Conservation (phyloP, 92 coral and sea anemone species). For the Palythoa grandis region DNA sequence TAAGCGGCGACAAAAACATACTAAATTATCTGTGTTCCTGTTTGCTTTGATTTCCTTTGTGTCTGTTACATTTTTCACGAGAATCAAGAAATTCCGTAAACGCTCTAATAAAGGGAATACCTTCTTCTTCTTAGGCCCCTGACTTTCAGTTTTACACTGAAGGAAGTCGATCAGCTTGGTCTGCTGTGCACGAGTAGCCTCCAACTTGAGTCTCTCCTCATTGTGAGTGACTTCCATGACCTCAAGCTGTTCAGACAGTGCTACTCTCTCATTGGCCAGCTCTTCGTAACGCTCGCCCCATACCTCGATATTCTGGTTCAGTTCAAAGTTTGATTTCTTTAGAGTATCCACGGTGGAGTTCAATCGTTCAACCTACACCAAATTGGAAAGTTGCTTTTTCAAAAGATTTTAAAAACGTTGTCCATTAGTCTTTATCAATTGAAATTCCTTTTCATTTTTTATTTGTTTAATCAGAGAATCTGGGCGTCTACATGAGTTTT, state of each 20-base stretch:
- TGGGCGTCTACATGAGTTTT: too few relatives aligned
- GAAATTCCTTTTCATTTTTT: too few relatives aligned
- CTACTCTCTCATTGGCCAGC: slow-evolving; percentile 68
- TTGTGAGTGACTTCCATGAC: slow-evolving; percentile 94
- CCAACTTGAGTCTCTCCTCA: slow-evolving; percentile 94
- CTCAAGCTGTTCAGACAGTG: slow-evolving; percentile 90
- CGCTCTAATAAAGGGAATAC: background rate
- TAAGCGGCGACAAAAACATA: background rate
- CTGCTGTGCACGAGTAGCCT: slow-evolving; percentile 95
- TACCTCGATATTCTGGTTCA: slow-evolving; percentile 85
- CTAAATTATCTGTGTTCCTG: too few relatives aligned
- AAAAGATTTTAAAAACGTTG: too few relatives aligned
- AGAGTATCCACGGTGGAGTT: slow-evolving; percentile 67
- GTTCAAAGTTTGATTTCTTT: slow-evolving; percentile 82
- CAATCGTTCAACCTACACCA: slow-evolving; percentile 69
- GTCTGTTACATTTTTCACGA: too few relatives aligned
- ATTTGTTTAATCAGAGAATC: too few relatives aligned
- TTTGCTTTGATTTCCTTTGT: background rate
- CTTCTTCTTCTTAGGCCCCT: slow-evolving; percentile 83
- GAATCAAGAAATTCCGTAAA: too few relatives aligned
- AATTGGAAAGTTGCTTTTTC: background rate
- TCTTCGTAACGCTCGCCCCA: slow-evolving; percentile 81
- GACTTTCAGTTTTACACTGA: slow-evolving; percentile 93
- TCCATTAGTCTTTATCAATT: too few relatives aligned
- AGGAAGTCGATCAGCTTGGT: slow-evolving; percentile 96